These are phyloP conservation scores for Cinclus mexicanus DNA, from an alignment of 2,113 vertebrate genomes.

Conservation along the genomic window DNA sequence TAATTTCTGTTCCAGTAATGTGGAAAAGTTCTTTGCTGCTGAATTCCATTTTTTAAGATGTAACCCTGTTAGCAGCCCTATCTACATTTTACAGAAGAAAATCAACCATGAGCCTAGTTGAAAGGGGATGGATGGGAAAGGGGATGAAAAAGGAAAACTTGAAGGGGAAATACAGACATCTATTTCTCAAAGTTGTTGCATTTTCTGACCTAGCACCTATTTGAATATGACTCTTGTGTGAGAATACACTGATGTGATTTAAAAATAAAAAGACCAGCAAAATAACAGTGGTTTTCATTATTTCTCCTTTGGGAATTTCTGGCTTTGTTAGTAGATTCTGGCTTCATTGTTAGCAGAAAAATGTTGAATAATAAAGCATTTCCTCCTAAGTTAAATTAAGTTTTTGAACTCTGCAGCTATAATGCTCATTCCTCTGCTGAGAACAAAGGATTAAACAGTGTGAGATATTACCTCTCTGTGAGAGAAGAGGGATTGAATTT, in stretches of 20 bases:
- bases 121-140: background rate
- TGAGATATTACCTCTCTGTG: constrained; percentile 14
- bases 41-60: background rate
- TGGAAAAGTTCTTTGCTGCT: background rate
- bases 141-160: background rate
- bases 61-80: background rate
- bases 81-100: background rate
- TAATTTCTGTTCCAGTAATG: background rate
- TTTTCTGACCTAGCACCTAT: constrained; percentile 33
- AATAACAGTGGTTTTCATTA: constrained; percentile 65
- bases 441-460: background rate
- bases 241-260: constrained; percentile 6
- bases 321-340: constrained; percentile 29
- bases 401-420: background rate
- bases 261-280: constrained; percentile 63
- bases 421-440: background rate
- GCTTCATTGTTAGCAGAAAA: constrained; percentile 19
- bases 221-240: constrained; percentile 3
- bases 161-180: background rate
- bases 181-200: constrained; percentile 4
- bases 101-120: background rate
- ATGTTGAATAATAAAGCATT: constrained; percentile 32
- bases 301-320: constrained; percentile 59
- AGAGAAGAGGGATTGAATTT: constrained; percentile 43
- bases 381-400: constrained; percentile 32